Percentiles rank a stretch among this genome's conserved stretches.
phyloP scores from a whole-genome alignment of 2,113 vertebrate species.

The Microcebus lehilahytsara region DNA sequence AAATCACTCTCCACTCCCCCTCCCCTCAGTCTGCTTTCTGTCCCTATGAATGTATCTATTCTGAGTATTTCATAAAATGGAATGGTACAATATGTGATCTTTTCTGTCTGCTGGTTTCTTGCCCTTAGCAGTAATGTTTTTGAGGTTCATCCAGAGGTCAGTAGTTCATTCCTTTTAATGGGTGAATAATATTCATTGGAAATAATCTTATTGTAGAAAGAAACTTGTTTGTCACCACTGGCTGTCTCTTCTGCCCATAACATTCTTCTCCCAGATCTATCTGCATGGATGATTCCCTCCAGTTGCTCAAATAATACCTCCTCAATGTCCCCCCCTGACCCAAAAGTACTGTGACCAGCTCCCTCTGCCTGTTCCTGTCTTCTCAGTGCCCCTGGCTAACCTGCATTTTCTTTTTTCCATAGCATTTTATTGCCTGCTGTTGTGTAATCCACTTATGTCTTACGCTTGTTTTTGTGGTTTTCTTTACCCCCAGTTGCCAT shows the following conservation, averaged over 20 bases:
- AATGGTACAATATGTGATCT: neutral
- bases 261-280: neutral
- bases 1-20: neutral
- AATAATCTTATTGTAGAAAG: neutral
- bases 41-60: neutral
- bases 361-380: neutral
- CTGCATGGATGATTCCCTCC: neutral
- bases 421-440: neutral
- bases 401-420: neutral
- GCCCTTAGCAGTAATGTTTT: neutral
- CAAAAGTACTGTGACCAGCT: neutral
- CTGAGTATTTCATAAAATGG: neutral
- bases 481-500: neutral
- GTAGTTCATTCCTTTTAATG: neutral
- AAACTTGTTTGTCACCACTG: neutral
- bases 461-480: neutral
- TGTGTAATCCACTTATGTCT: neutral
- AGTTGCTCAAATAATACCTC: neutral
- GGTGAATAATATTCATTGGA: neutral
- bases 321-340: neutral
- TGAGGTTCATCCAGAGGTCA: neutral
- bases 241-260: neutral
- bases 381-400: no score
- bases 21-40: neutral
- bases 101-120: neutral